A percentile compares a stretch with the other conserved stretches of the same genome.
Evolutionary conservation across 2,888 invertebrate genomes (phyloP).

Genomic region (Nebria salina): DNA sequence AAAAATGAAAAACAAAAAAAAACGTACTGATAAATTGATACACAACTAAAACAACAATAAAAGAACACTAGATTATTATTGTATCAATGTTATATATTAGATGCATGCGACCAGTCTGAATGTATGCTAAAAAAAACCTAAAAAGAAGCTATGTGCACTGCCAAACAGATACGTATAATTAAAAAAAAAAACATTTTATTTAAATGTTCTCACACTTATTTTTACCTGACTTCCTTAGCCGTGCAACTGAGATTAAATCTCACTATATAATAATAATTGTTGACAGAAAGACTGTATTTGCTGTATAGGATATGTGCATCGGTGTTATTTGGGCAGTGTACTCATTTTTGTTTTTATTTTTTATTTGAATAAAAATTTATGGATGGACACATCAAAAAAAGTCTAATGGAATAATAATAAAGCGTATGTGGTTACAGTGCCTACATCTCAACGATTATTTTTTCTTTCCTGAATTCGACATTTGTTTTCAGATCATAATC

Average conservation of each 20-base stretch:
- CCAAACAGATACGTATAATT: constrained; percentile 35
- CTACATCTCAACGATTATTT: constrained; percentile 20
- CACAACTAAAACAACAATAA: constrained; percentile 35
- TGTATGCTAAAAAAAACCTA: constrained; percentile 37
- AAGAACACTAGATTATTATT: constrained; percentile 23
- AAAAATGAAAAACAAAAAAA: constrained; percentile 10
- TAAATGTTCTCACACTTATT: constrained; percentile 17
- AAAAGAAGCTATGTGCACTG: constrained; percentile 34
- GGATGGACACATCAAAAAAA: constrained; percentile 15
- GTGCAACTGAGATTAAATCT: background rate
- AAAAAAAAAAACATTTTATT: constrained; percentile 24
- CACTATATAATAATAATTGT: background rate
- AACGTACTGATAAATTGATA: constrained; percentile 42
- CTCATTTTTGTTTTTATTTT: background rate
- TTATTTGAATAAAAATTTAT: background rate
- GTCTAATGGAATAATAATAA: constrained; percentile 33
- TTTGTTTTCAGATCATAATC: background rate
- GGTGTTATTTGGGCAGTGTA: constrained; percentile 36
- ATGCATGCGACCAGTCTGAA: constrained; percentile 40
- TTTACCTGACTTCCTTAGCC: constrained; percentile 14
- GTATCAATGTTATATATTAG: constrained; percentile 41
- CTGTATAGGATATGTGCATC: background rate
- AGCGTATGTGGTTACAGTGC: constrained; percentile 43
- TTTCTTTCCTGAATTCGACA: constrained; percentile 15
- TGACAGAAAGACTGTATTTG: background rate